Percentiles rank a stretch among this genome's conserved stretches.
Conservation (phyloP, 2,113 vertebrate species). For the Meles meles region DNA sequence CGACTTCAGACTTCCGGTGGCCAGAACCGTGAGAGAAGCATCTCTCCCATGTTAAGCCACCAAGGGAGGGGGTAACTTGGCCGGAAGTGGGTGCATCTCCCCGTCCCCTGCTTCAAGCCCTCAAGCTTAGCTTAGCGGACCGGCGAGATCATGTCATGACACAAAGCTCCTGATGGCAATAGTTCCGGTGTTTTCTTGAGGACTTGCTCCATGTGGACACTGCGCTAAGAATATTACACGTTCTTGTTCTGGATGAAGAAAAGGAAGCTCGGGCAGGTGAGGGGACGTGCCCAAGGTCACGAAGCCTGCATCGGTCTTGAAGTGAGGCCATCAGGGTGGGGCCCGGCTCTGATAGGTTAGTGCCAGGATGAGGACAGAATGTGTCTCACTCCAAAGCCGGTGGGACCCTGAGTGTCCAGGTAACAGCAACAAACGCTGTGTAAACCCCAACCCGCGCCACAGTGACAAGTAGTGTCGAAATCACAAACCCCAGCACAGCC, state of each 20-base stretch:
- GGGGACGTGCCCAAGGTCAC: not conserved
- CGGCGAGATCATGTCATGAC: accelerated
- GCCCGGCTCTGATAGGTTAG: not conserved
- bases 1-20: not conserved
- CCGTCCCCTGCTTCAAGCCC: not conserved
- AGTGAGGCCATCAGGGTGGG: not conserved
- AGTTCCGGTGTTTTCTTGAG: not conserved
- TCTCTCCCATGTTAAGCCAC: not conserved
- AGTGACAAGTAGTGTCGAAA: accelerated
- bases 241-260: not conserved
- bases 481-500: not conserved
- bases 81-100: not conserved
- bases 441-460: accelerated
- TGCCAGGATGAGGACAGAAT: not conserved
- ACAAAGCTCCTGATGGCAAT: accelerated
- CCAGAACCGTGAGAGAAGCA: accelerated
- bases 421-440: too few relatives aligned
- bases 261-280: not conserved
- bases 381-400: not conserved
- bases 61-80: too few relatives aligned
- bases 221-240: accelerated
- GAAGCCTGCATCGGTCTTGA: not conserved
- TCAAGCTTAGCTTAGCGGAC: not conserved
- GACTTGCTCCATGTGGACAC: not conserved
- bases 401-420: not conserved